Base-by-base conservation (phyloP, 2,113 vertebrate species). In the Eudyptes chrysolophus region DNA sequence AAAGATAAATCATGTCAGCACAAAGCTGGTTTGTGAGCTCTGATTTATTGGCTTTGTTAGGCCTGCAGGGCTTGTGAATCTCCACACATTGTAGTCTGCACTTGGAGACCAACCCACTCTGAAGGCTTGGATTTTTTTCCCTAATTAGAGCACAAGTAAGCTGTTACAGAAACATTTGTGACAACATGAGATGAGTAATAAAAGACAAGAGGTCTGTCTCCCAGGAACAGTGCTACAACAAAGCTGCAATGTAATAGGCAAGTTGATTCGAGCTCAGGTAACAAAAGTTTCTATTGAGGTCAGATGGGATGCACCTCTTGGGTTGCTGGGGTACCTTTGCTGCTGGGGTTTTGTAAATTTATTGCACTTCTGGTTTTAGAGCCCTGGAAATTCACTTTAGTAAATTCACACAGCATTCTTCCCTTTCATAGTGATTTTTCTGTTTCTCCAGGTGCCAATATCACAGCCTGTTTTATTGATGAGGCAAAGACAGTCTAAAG, bases 21-120 rank as follows among this genome's bases (percentile, higher is more conserved):
- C 51, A 93, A 88, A 96, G 42, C 36, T 71, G 46, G 48, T 77
- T 84, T 92, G 62, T 89, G 62, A 93, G 76, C 19, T 86, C 75
- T 95, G 87, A 92, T 89, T 95, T 95, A 96, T 86, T 84, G 17
- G 48, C 82, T 94, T 85, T 92, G 46, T 77, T 91, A 77, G 71
- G 48, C 81, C 89, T 93, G 51, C 40, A 79, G 94, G 81, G 54
- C 68, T 83, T 69, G 38, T 96, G 89, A 66, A 88, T 86, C 57
- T 91, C 70, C 51, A 52, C 44, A 40, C 19, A 19, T 15, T 34
- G n/a, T 20, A 80, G 60, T 61, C 17, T 84, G 66, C 36, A 49
- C 52, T 86, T 95, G 61, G 42, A 86, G 80, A 80, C 42, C 46
- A 80, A 32, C 38, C 61, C 3, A 6, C 64, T 87, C 57, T 3